Evolutionary conservation across 2,888 invertebrate species (phyloP).

Genomic region (Himalopsyche tibetana): DNA sequence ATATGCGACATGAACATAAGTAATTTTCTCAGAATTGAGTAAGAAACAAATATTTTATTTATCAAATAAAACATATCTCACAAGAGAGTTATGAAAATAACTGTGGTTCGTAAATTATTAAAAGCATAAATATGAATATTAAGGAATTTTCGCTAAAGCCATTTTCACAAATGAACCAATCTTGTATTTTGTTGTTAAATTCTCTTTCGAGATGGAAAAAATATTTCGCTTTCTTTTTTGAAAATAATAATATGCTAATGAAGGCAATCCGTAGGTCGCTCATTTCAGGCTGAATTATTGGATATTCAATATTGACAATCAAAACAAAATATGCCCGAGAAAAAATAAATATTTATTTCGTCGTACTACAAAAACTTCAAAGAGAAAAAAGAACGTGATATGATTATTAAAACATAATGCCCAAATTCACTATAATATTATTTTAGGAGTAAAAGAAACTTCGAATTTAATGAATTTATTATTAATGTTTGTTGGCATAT

Average conservation of each 20-base stretch:
- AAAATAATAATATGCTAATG: conserved; percentile 19
- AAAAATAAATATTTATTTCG: neutral
- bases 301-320: conserved; percentile 2
- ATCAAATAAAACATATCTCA: no score
- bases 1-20: no score
- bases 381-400: neutral
- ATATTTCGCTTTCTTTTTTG: neutral
- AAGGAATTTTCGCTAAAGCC: neutral
- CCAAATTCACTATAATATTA: no score
- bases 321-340: neutral
- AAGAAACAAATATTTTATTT: no score
- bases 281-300: conserved; percentile 5
- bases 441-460: no score
- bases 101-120: neutral
- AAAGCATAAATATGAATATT: neutral
- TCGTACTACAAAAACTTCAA: neutral
- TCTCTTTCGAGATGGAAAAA: neutral
- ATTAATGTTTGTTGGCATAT: no score
- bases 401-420: neutral
- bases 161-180: neutral
- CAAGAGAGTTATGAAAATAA: no score
- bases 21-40: no score
- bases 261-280: neutral
- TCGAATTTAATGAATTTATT: no score
- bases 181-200: conserved; percentile 19